Evolutionary conservation across 35 echinoderm and acorn worm species (phyloP).

Genomic region (Ophiothrix spiculata): DNA sequence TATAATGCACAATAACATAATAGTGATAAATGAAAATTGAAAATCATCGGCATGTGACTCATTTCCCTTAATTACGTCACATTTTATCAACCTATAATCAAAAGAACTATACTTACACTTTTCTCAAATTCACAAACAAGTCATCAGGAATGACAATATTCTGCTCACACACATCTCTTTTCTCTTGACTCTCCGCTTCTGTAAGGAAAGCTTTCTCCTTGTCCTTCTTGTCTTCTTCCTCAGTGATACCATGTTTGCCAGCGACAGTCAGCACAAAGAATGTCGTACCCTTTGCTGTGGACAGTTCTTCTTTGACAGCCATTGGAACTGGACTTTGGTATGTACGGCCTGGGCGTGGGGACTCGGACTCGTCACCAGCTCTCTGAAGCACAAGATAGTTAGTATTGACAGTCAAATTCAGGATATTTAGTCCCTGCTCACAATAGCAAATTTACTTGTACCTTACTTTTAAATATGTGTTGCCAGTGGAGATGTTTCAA

Average conservation of each 20-base stretch:
- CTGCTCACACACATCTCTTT: not conserved
- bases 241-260: constrained; percentile 60
- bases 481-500: too few relatives aligned
- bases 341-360: not conserved
- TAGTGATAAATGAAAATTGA: too few relatives aligned
- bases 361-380: not conserved
- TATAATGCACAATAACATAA: too few relatives aligned
- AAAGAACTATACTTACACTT: constrained; percentile 87
- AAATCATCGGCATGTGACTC: too few relatives aligned
- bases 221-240: constrained; percentile 43
- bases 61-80: too few relatives aligned
- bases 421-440: not conserved
- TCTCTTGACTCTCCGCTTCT: not conserved
- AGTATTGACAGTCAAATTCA: not conserved
- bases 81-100: too few relatives aligned
- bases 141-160: constrained; percentile 64
- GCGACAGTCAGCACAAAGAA: constrained; percentile 90
- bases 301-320: constrained; percentile 87
- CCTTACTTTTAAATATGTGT: not conserved
- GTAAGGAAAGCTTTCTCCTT: constrained; percentile 13
- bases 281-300: constrained; percentile 75
- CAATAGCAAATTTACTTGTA: not conserved
- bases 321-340: constrained; percentile 56
- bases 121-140: constrained; percentile 59
- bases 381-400: not conserved